Evolutionary conservation across 1,140 invertebrate species (phyloP), one percentile per base, ranked within the genome.

Genomic region (Hyphantria cunea): DNA sequence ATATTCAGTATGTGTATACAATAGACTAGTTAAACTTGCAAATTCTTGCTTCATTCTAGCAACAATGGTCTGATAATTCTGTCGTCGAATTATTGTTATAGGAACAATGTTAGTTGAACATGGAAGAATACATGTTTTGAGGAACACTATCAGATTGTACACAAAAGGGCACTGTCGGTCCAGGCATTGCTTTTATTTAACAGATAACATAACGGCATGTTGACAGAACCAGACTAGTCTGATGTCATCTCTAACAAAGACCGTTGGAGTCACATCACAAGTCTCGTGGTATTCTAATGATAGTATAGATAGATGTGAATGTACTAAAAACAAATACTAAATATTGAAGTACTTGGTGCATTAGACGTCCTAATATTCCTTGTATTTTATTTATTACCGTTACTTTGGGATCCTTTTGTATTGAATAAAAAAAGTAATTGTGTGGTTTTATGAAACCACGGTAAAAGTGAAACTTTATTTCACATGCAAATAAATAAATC

Each of bases 91-190:
- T 48, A 65, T 50, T 60, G 51, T 66, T 55, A 61, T 32, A 61
- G 52, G 50, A 66, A 66, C 37, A 62, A 25, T 25, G 48, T 64
- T 25, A 50, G 49, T 63, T 62, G 60, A 55, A 39, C 54, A 45
- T 42, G 65, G 70, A 72, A 80, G 69, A 76, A 72, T 70, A 58
- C 66, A 61, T 52, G 70, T 68, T 76, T 73, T 74, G 70, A 77
- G 67, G 70, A 45, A 32, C 50, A 56, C 11, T 32, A 59, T 48
- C 34, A 52, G n/a, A n/a, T n/a, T n/a, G 42, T 49, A 50, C 39
- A 72, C 58, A 72, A 66, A 69, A 65, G 55, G 55, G 42, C 12
- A 62, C 62, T 67, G 69, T 72, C 69, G 1, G 65, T 54, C 51
- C 51, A 64, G 42, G 31, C 53, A 47, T 56, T 42, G 53, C 54